Base-by-base conservation (phyloP, 2,797 vertebrate genomes). In the Alfaro cultratus region DNA sequence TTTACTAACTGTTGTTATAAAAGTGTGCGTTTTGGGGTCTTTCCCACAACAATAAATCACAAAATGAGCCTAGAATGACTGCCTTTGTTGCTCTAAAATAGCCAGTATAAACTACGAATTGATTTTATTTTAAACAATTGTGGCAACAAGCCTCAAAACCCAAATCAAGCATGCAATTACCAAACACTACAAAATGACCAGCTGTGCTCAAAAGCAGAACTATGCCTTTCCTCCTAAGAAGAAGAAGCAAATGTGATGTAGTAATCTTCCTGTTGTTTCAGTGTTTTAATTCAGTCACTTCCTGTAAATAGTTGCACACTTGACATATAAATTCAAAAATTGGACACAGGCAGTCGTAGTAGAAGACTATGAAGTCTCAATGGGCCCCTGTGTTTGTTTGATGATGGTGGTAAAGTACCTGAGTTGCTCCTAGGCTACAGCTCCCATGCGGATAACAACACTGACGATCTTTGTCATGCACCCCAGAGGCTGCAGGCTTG, bases 401-500 rank as follows among this genome's bases (percentile, higher is more conserved):
- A 41, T 57, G 34, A 55, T 16, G 84, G 47, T 77, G 79, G 60
- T 31, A 80, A 36, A 83, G 82, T 91, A 94, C 94, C 92, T 90
- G 91, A 75, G 87, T 87, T 29, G 87, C 85, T 92, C 91, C 92
- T 74, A 92, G 80, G 91, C 82, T 90, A 90, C 92, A 88, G 89
- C 84, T 86, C 96, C 84, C 88, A 86, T 94, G 91, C 93, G 92
- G 60, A 80, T 26, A 94, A 73, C 0, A 94, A 89, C 86, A 94
- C 83, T 90, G 94, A 80, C 90, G 82, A 76, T 96, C 96, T 92
- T 92, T 96, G 45, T 97, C 97, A 39, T 89, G 96, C 45, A 94
- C 96, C 49, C 93, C 95, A 0, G 96, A 94, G 90, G 95, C 95
- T 0, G 94, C 94, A 72, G 90, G 85, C 85, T 92, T 95, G 86